phyloP scores from a whole-genome alignment of 2,888 invertebrate species.

The Galerucella pusilla region DNA sequence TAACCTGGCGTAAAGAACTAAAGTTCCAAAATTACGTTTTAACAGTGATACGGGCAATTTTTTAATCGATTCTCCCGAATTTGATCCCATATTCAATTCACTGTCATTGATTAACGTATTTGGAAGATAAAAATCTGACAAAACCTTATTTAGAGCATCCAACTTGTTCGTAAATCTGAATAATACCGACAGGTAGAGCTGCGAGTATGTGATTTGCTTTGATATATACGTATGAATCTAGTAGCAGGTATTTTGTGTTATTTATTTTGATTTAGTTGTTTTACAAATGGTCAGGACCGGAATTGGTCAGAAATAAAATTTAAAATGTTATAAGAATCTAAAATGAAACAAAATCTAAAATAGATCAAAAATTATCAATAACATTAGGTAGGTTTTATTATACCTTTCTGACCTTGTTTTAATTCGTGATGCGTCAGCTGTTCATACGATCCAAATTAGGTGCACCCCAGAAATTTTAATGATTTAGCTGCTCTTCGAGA shows the following conservation, averaged over 20 bases:
- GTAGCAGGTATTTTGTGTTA: slow-evolving; percentile 1
- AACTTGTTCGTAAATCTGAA: slow-evolving; percentile 26
- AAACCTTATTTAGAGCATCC: slow-evolving; percentile 26
- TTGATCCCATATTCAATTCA: neutral
- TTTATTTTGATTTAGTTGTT: neutral
- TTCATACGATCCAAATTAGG: slow-evolving; percentile 37
- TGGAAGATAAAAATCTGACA: slow-evolving; percentile 19
- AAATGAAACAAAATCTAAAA: no score
- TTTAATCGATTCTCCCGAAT: neutral
- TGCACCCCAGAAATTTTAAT: slow-evolving; percentile 24
- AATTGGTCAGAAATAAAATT: neutral
- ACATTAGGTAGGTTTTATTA: no score
- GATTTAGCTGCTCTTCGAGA: slow-evolving; percentile 18
- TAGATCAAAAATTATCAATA: no score
- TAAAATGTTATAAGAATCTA: neutral
- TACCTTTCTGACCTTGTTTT: no score
- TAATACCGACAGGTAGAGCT: slow-evolving; percentile 27
- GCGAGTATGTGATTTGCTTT: slow-evolving; percentile 11
- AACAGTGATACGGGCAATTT: neutral
- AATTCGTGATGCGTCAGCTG: slow-evolving; percentile 31
- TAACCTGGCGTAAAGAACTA: no score
- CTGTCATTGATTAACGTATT: neutral
- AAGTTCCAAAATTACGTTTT: no score
- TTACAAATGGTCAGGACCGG: neutral
- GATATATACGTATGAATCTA: neutral